Base-by-base conservation (phyloP, 2,888 invertebrate genomes). In the Hyppa rectilinea region DNA sequence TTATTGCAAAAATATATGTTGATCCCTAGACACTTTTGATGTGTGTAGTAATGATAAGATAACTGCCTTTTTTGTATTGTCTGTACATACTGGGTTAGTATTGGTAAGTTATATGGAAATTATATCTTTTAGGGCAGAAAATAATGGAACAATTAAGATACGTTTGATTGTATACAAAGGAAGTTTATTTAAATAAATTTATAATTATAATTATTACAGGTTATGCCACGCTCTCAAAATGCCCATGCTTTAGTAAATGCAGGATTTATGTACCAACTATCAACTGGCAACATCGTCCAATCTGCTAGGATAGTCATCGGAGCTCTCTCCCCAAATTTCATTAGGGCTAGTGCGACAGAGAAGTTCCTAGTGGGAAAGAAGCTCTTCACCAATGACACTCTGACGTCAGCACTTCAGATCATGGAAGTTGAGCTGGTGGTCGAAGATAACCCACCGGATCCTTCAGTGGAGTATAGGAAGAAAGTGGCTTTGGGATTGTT, bases 231-330 rank as follows among this genome's bases (percentile, higher is more conserved):
- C 71, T 96, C 97, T 1, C 97, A 97, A 93, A 97, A 97, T 86
- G 97, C 97, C 0, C 97, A 97, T 84, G 98, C 98, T 0, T 96
- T 97, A 70, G 97, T 98, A 0, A 97, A 98, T 86, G 97, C 97
- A 20, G 98, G 97, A 10, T 98, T 98, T 87, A 88, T 97, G 0
- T 96, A 97, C 61, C 87, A 89, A 83, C 60, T 92, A 3, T 71
- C 80, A 23, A 36, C 31, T 23, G 58, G 82, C 6, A 85, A 85
- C 12, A 68, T 78, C 10, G 81, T 92, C 59, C 72, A 91, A 71
- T 85, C 87, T 40, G 96, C 96, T 0, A 90, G 91, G 47, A 94
- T 97, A 29, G 96, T 97, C 1, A 96, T 94, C 80, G 97, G 97
- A 23, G 96, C 96, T 17, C 96, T 97, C 2, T 94, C 95, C 50